phyloP scores from a whole-genome alignment of 30 jellyfish, hydroid and myxozoan species.

The Aurelia aurita region DNA sequence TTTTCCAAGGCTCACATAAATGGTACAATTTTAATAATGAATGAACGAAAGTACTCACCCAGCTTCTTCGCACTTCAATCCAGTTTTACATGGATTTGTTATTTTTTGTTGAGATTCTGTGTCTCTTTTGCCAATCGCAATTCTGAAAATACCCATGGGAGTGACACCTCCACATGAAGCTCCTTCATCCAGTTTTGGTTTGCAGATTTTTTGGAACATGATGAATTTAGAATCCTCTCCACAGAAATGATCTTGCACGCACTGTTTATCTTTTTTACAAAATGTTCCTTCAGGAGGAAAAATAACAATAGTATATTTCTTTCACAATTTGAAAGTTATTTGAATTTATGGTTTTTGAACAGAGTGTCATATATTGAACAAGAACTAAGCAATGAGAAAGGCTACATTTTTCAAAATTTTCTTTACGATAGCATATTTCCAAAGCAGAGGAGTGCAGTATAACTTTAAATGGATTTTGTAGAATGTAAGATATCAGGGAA shows the following conservation, averaged over 20 bases:
- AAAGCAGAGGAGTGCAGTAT: no score
- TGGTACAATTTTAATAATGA: no score
- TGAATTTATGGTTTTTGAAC: no score
- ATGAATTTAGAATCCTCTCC: constrained; percentile 40
- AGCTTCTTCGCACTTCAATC: constrained; percentile 78
- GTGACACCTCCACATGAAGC: constrained; percentile 69
- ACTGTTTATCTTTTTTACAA: constrained; percentile 69
- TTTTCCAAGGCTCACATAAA: no score
- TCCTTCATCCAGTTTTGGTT: constrained; percentile 82
- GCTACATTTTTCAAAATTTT: no score
- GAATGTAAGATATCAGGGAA: no score
- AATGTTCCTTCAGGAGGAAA: constrained; percentile 66
- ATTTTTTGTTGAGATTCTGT: constrained; percentile 8
- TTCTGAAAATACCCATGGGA: constrained; percentile 44
- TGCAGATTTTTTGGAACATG: constrained; percentile 66
- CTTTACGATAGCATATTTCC: no score
- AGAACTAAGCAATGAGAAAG: no score
- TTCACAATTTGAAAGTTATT: not conserved
- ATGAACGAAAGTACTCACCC: constrained; percentile 61
- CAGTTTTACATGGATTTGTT: constrained; percentile 67
- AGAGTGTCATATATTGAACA: no score
- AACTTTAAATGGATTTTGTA: no score
- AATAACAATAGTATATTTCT: not conserved
- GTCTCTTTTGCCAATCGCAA: constrained; percentile 40
- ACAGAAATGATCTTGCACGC: constrained; percentile 71